phyloP scores from a whole-genome alignment of 1,140 invertebrate genomes.

The Oedothorax gibbosus region DNA sequence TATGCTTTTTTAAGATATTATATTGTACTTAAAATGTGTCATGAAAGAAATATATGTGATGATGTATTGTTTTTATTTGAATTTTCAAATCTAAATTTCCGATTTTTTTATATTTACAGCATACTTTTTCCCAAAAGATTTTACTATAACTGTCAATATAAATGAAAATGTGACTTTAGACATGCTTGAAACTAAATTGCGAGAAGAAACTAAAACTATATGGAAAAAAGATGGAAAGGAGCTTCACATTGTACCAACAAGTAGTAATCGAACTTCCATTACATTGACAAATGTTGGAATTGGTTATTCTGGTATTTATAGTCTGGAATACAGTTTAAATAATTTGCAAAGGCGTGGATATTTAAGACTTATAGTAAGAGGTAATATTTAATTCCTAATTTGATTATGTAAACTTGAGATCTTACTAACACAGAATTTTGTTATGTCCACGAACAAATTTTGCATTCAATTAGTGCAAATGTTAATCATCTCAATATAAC shows the following conservation, averaged over 20 bases:
- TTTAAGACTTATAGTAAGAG: constrained; percentile 52
- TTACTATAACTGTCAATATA: neutral
- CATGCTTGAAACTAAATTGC: neutral
- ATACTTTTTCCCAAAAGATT: neutral
- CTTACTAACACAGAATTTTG: neutral
- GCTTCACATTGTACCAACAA: neutral
- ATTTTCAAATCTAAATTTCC: neutral
- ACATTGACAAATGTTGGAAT: neutral
- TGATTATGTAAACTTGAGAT: neutral
- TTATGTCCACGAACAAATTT: too few species aligned
- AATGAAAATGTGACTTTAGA: constrained; percentile 3
- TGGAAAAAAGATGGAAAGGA: constrained; percentile 10
- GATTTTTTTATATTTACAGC: neutral
- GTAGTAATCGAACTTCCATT: neutral
- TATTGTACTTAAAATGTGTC: neutral
- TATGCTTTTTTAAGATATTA: too few species aligned
- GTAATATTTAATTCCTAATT: constrained; percentile 8
- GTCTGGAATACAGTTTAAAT: constrained; percentile 10
- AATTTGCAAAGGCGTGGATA: constrained; percentile 17
- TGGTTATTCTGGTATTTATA: constrained; percentile 52
- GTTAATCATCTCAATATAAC: too few species aligned
- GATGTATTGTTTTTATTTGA: neutral
- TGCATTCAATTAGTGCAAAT: too few species aligned
- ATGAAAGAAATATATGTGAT: neutral
- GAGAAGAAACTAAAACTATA: neutral